A percentile compares a stretch with the other conserved stretches of the same genome.
Evolutionary conservation across 2,113 vertebrate genomes (phyloP).

Genomic region (Myrmecophaga tridactyla): DNA sequence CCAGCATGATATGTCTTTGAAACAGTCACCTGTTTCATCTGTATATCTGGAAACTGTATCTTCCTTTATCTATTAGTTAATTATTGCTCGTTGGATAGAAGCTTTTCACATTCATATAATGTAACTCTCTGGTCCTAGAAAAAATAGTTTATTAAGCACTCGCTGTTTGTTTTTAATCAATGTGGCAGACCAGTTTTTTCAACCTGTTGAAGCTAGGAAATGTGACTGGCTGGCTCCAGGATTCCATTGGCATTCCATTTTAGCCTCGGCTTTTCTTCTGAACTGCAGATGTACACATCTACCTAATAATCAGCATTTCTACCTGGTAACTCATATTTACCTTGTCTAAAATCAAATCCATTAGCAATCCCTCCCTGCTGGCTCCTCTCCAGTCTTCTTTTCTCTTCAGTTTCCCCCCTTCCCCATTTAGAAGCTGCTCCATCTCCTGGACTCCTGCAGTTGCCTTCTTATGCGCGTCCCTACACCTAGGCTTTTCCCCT

Average conservation of each 20-base stretch:
- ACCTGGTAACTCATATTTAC: background rate
- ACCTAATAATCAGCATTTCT: fast-evolving
- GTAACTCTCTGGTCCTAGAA: background rate
- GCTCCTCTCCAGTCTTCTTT: background rate
- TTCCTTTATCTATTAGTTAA: background rate
- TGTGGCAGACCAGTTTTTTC: background rate
- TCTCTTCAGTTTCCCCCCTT: background rate
- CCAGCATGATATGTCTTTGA: too few relatives aligned
- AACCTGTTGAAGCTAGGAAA: fast-evolving
- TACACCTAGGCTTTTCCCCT: background rate
- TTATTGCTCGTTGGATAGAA: background rate
- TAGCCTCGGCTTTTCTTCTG: too few relatives aligned
- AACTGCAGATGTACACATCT: background rate
- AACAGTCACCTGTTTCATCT: background rate
- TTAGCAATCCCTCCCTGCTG: background rate
- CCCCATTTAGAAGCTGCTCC: too few relatives aligned
- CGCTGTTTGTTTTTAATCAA: background rate
- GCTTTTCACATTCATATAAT: background rate
- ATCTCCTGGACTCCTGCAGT: background rate
- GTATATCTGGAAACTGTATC: background rate
- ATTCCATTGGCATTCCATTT: background rate
- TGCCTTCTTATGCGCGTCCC: background rate
- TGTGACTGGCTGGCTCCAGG: background rate
- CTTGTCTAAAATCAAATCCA: background rate
- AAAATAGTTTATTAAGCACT: background rate